Evolutionary conservation across 2,888 invertebrate genomes (phyloP).

Genomic region (Ennomos fuscantarius): DNA sequence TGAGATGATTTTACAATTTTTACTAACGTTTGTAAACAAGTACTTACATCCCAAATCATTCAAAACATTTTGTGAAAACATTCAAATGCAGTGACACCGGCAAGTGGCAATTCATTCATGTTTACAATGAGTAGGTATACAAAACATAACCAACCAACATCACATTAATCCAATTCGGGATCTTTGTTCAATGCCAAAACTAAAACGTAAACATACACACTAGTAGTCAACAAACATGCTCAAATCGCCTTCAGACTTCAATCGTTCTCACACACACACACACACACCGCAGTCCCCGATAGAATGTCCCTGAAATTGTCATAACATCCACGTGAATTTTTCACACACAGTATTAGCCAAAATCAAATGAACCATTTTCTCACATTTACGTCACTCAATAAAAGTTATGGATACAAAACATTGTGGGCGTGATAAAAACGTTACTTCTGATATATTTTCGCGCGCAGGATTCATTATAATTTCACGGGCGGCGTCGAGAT

Average conservation of each 20-base stretch:
- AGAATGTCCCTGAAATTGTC: slow-evolving; percentile 60
- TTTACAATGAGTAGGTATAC: slow-evolving; percentile 60
- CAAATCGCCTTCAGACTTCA: slow-evolving; percentile 51
- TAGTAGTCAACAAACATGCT: slow-evolving; percentile 68
- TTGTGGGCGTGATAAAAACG: slow-evolving; percentile 44
- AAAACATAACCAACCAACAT: slow-evolving; percentile 64
- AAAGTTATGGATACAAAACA: slow-evolving; percentile 48
- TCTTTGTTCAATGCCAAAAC: slow-evolving; percentile 74
- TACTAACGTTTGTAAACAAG: slow-evolving; percentile 34
- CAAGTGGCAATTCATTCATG: slow-evolving; percentile 54
- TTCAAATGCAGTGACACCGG: slow-evolving; percentile 38
- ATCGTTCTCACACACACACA: slow-evolving; percentile 48
- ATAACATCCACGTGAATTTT: slow-evolving; percentile 54
- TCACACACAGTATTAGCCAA: slow-evolving; percentile 55
- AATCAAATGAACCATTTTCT: slow-evolving; percentile 47
- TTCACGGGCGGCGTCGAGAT: slow-evolving; percentile 20
- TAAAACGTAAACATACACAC: slow-evolving; percentile 74
- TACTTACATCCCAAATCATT: slow-evolving; percentile 31
- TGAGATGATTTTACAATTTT: slow-evolving; percentile 31
- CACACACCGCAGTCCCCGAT: slow-evolving; percentile 35
- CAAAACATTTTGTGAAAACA: slow-evolving; percentile 33
- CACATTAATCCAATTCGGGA: slow-evolving; percentile 73
- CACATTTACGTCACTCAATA: slow-evolving; percentile 52
- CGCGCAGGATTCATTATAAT: slow-evolving; percentile 29
- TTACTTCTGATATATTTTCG: slow-evolving; percentile 38